Base-by-base conservation (phyloP, 1,140 invertebrate genomes). In the Drosophila mojavensis region DNA sequence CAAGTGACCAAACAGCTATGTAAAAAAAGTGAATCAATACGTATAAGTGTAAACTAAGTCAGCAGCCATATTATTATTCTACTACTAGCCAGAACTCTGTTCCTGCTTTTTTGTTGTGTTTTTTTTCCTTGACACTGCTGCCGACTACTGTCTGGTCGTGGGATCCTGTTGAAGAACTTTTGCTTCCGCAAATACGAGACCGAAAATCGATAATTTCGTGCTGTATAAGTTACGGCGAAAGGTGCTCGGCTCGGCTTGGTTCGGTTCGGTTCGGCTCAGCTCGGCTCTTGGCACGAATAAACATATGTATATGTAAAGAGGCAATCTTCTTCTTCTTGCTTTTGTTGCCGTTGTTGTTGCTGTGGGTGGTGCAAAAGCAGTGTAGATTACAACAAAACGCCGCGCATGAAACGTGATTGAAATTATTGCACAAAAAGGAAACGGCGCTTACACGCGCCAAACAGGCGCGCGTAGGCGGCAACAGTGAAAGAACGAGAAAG, bases 141-240 rank as follows among this genome's bases (percentile, higher is more conserved):
- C 36, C 39, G 15, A 36, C 50, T 50, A n/a, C 58, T 73, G 69
- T 67, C 58, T 74, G 69, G 74, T 30, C 63, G 43, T 66, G 77
- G 65, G 75, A 68, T 75, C 71, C 61, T 86, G 85, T 65, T 77
- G 63, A 73, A 77, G 70, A 64, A 67, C 58, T 73, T 66, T 73
- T 58, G 82, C 84, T 89, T 83, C 84, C 79, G 84, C 82, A 80
- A 80, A 77, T 83, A 78, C 56, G 66, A 75, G 60, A 71, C 61
- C 61, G 45, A 88, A 89, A 89, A 89, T 89, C 84, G 67, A 89
- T 89, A 89, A 90, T 79, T 90, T 79, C 84, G 85, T 89, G 84
- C 84, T 89, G 84, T 89, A 89, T 89, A 89, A 89, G 66, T 88
- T 88, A 88, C 77, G 84, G 84, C 84, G 71, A 88, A 89, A 89